Evolutionary conservation across 2,113 vertebrate genomes (phyloP).

Genomic region (Cyprinus carpio): DNA sequence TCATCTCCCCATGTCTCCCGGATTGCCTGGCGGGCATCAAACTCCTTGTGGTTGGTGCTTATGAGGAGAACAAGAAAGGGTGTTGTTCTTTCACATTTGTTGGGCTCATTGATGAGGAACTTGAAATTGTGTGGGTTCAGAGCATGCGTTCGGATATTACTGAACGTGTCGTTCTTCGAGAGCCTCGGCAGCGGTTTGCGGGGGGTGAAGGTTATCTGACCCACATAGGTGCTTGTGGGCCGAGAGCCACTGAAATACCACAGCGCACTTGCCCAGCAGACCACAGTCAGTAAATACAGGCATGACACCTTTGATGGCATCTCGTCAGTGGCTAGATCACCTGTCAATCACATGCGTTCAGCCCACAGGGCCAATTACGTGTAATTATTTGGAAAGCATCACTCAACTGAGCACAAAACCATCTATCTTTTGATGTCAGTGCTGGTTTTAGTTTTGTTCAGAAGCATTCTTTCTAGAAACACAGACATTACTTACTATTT

Average conservation of each 20-base stretch:
- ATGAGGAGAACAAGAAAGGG: slow-evolving; percentile 97
- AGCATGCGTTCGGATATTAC: slow-evolving; percentile 92
- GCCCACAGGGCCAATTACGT: slow-evolving; percentile 35
- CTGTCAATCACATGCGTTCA: slow-evolving; percentile 29
- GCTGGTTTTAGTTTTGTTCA: slow-evolving; percentile 18
- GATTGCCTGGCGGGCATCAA: slow-evolving; percentile 97
- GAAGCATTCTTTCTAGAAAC: neutral
- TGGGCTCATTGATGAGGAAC: slow-evolving; percentile 93
- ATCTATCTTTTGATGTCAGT: slow-evolving; percentile 8
- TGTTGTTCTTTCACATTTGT: slow-evolving; percentile 85
- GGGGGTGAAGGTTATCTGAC: slow-evolving; percentile 80
- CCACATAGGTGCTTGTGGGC: slow-evolving; percentile 86
- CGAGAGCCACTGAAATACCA: slow-evolving; percentile 96
- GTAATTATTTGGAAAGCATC: slow-evolving; percentile 40
- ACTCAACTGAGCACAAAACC: slow-evolving; percentile 3
- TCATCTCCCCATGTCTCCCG: slow-evolving; percentile 98
- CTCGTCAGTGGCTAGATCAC: slow-evolving; percentile 68
- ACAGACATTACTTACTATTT: neutral
- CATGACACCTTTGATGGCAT: slow-evolving; percentile 99
- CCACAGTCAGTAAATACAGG: slow-evolving; percentile 92
- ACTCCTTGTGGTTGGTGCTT: slow-evolving; percentile 98
- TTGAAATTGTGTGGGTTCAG: slow-evolving; percentile 95
- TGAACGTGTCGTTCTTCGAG: slow-evolving; percentile 84
- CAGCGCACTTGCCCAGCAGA: slow-evolving; percentile 97
- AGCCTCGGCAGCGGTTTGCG: slow-evolving; percentile 75